A percentile compares a stretch with the other conserved stretches of the same genome.
Conservation (phyloP, 2,888 invertebrate species). For the Brachypterus glaber region DNA sequence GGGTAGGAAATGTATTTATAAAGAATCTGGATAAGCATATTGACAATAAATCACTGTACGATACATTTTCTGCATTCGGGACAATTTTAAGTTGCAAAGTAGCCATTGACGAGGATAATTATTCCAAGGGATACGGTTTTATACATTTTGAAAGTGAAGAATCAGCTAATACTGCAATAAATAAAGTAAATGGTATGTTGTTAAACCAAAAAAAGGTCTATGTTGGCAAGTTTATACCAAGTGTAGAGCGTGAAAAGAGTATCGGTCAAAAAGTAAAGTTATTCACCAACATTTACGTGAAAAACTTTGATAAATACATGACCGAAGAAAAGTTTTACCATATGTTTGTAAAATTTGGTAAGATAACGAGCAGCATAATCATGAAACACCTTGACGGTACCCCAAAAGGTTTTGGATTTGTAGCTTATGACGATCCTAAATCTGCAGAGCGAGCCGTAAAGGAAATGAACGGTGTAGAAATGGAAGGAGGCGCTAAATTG, state of each 20-base stretch:
- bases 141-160: conserved; percentile 98
- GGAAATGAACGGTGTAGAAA: conserved; percentile 81
- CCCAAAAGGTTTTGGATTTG: conserved; percentile 99
- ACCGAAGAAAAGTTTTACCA: conserved; percentile 80
- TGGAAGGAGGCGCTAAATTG: conserved; percentile 57
- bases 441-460: conserved; percentile 87
- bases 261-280: conserved; percentile 89
- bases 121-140: conserved; percentile 95
- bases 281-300: conserved; percentile 97
- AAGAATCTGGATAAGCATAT: conserved; percentile 98
- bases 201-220: conserved; percentile 96
- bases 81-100: conserved; percentile 98
- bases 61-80: conserved; percentile 98
- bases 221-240: conserved; percentile 95
- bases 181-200: conserved; percentile 97
- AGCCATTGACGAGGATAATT: conserved; percentile 88
- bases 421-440: conserved; percentile 94
- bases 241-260: conserved; percentile 93
- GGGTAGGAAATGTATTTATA: conserved; percentile 98
- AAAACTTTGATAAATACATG: conserved; percentile 92
- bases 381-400: conserved; percentile 87
- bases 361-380: conserved; percentile 82
- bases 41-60: conserved; percentile 98
- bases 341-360: conserved; percentile 86
- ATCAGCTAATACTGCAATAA: conserved; percentile 93